These are phyloP conservation scores for Narcine bancroftii DNA, from an alignment of 2,113 vertebrate genomes.

Conservation along the genomic window DNA sequence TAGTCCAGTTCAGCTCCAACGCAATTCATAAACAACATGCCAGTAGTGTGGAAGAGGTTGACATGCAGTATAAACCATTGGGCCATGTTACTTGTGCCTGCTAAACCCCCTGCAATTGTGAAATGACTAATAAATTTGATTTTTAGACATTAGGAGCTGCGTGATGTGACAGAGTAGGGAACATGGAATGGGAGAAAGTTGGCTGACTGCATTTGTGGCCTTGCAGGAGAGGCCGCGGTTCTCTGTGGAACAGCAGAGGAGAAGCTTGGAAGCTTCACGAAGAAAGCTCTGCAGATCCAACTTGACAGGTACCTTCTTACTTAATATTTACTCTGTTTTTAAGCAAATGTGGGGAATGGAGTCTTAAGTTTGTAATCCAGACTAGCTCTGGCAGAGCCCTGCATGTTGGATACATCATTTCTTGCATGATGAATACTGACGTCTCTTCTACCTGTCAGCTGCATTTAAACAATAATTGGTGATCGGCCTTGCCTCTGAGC, in stretches of 20 bases:
- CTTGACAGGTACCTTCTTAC: conserved; percentile 73
- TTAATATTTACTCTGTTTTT: neutral
- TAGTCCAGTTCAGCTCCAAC: no score
- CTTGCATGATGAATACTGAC: no score
- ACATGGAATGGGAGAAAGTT: neutral
- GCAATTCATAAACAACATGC: neutral
- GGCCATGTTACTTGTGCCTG: neutral
- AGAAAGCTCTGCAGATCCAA: conserved; percentile 92
- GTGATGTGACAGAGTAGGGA: neutral
- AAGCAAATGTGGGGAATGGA: no score
- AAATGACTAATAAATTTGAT: neutral
- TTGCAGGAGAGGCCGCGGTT: conserved; percentile 80
- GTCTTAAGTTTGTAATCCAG: neutral
- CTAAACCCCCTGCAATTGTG: neutral
- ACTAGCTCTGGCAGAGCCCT: neutral
- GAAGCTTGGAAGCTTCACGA: conserved; percentile 81
- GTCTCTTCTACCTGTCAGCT: no score
- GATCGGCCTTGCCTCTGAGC: no score
- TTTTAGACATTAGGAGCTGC: neutral
- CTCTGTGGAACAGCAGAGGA: conserved; percentile 72
- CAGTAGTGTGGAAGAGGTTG: neutral
- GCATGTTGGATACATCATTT: no score
- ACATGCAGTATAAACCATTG: neutral
- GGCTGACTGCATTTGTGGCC: neutral
- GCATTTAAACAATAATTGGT: no score